A percentile compares a stretch with the other conserved stretches of the same genome.
phyloP scores from a whole-genome alignment of 2,797 vertebrate species.

The Spinus olivaceus region DNA sequence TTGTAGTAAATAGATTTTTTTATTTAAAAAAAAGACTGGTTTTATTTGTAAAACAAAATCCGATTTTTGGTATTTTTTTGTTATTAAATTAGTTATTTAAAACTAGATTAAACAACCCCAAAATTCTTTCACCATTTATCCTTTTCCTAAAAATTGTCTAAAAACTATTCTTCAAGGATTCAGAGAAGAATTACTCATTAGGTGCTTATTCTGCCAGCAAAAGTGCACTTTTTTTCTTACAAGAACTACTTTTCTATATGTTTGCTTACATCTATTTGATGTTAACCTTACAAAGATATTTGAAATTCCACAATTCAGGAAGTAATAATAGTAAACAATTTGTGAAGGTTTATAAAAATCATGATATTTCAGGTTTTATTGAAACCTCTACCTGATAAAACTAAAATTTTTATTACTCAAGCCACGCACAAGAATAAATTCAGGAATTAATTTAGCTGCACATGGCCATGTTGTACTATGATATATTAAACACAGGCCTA shows the following conservation, averaged over 20 bases:
- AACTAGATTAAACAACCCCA: not conserved
- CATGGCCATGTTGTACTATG: not conserved
- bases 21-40: accelerated
- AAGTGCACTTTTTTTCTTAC: not conserved
- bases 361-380: not conserved
- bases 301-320: not conserved
- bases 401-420: not conserved
- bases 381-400: not conserved
- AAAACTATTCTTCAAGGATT: not conserved
- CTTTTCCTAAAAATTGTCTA: not conserved
- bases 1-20: not conserved
- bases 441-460: not conserved
- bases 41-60: not conserved
- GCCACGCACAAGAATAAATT: not conserved
- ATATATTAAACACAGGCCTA: not conserved
- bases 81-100: not conserved
- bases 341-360: not conserved
- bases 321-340: not conserved
- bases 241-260: not conserved
- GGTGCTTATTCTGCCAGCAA: not conserved
- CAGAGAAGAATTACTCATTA: not conserved
- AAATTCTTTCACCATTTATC: not conserved
- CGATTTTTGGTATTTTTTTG: accelerated
- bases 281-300: not conserved
- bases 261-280: not conserved